These are phyloP conservation scores for Leptatherina wallacei DNA, from an alignment of 2,797 vertebrate species.

Conservation along the genomic window DNA sequence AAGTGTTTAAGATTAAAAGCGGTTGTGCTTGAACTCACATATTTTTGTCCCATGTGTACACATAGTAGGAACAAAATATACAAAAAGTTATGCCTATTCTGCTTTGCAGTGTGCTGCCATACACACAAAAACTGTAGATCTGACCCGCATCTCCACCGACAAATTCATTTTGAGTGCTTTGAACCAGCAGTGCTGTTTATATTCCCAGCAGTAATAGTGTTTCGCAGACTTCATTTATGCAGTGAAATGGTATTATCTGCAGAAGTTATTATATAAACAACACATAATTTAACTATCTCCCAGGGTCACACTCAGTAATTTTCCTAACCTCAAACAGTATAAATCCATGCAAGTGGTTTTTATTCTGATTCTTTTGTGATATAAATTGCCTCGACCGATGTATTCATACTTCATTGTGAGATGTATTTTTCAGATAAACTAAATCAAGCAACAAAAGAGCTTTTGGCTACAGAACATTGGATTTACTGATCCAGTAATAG, in stretches of 20 bases:
- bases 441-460: constrained; percentile 79
- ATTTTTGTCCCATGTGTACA: constrained; percentile 8
- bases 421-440: constrained; percentile 78
- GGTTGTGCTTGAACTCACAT: not conserved
- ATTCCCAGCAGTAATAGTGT: constrained; percentile 54
- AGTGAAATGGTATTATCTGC: constrained; percentile 58
- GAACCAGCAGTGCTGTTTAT: constrained; percentile 49
- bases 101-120: constrained; percentile 11
- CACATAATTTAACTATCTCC: constrained; percentile 62
- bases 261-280: constrained; percentile 60
- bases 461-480: constrained; percentile 78
- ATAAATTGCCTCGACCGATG: constrained; percentile 62
- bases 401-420: constrained; percentile 68
- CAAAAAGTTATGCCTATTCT: not conserved
- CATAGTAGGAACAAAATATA: constrained; percentile 1
- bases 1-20: not conserved
- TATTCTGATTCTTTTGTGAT: constrained; percentile 64
- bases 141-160: constrained; percentile 32
- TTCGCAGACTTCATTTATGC: constrained; percentile 61
- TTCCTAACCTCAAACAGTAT: constrained; percentile 31
- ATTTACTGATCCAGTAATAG: constrained; percentile 80
- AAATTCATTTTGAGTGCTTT: constrained; percentile 39
- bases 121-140: constrained; percentile 9
- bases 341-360: constrained; percentile 45
- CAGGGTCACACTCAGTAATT: constrained; percentile 52